Percentiles rank a stretch among this genome's conserved stretches.
Conservation (phyloP, 2,113 vertebrate genomes). For the Morphnarchus princeps region DNA sequence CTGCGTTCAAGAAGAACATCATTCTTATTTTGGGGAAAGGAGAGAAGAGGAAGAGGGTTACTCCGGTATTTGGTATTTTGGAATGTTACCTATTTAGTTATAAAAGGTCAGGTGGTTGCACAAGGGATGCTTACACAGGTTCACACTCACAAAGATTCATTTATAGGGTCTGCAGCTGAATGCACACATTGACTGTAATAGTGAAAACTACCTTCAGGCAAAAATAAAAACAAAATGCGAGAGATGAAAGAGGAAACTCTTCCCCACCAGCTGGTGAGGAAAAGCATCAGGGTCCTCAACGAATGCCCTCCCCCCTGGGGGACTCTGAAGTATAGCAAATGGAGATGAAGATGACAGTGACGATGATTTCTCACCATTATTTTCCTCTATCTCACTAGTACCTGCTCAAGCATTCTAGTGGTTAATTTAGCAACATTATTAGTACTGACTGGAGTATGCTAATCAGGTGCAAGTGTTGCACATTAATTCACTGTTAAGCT, state of each 20-base stretch:
- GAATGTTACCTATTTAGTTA: background rate
- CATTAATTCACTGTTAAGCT: background rate
- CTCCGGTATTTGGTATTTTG: background rate
- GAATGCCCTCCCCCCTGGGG: background rate
- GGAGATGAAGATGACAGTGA: background rate
- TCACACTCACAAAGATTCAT: background rate
- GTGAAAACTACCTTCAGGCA: background rate
- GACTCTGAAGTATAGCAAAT: background rate
- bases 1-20: background rate
- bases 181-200: background rate
- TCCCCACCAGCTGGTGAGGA: background rate
- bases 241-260: background rate
- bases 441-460: background rate
- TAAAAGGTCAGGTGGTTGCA: background rate
- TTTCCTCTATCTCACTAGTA: background rate
- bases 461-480: background rate
- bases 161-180: background rate
- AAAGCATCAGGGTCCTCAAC: background rate
- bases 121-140: background rate
- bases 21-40: background rate
- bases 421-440: background rate
- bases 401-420: background rate
- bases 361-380: background rate
- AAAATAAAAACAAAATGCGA: background rate
- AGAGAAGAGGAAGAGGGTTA: background rate